These are phyloP conservation scores for Drosophila mimica DNA, from an alignment of 2,888 invertebrate genomes.

Conservation along the genomic window DNA sequence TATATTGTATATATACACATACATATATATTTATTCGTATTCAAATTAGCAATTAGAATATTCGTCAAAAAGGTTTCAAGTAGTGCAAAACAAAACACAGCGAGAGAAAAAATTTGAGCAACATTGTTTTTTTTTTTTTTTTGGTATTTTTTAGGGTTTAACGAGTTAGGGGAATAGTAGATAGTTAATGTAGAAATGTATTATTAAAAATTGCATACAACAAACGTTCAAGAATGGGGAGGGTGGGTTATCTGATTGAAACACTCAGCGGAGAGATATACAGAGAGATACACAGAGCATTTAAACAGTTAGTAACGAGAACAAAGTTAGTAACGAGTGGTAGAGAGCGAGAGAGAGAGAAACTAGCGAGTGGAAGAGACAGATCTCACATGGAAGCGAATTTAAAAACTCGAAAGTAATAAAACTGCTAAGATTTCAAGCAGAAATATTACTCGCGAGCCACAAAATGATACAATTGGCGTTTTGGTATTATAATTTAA, in stretches of 20 bases:
- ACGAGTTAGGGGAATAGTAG: background rate
- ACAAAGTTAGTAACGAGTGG: constrained; percentile 38
- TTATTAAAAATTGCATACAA: constrained; percentile 34
- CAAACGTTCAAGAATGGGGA: constrained; percentile 18
- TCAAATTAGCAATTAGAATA: constrained; percentile 61
- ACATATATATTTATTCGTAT: constrained; percentile 47
- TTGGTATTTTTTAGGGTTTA: background rate
- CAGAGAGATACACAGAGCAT: constrained; percentile 3
- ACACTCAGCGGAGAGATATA: constrained; percentile 22
- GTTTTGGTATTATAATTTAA: constrained; percentile 14
- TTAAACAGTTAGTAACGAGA: constrained; percentile 23
- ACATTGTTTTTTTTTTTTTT: constrained; percentile 3
- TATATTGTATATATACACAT: constrained; percentile 24
- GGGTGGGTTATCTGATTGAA: constrained; percentile 10
- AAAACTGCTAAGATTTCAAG: background rate
- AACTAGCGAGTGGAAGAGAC: constrained; percentile 14
- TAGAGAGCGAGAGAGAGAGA: constrained; percentile 3
- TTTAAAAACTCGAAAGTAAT: constrained; percentile 11
- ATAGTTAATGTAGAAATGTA: constrained; percentile 22
- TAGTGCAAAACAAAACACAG: constrained; percentile 53
- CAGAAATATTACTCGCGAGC: constrained; percentile 10
- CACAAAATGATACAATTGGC: background rate
- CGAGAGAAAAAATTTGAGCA: constrained; percentile 35
- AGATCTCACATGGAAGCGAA: constrained; percentile 27
- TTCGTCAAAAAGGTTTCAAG: constrained; percentile 48